These are phyloP conservation scores for Epistrophe eligans DNA, from an alignment of 2,888 invertebrate species.

Conservation along the genomic window DNA sequence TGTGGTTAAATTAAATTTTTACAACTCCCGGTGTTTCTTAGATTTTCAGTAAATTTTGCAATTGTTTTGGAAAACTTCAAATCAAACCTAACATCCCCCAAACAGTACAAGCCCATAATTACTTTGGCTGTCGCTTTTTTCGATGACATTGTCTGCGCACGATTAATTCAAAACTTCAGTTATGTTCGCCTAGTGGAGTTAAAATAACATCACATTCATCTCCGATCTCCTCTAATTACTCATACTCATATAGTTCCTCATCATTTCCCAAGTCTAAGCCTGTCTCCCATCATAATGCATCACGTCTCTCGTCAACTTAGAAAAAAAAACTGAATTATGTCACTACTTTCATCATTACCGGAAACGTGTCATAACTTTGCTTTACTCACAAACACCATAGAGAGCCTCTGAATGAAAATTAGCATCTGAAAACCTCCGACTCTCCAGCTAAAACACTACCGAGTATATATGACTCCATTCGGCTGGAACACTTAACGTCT, in stretches of 20 bases:
- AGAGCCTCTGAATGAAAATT: slow-evolving; percentile 67
- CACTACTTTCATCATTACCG: slow-evolving; percentile 73
- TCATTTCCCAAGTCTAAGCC: not conserved
- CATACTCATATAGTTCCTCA: slow-evolving; percentile 22
- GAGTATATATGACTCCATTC: slow-evolving; percentile 27
- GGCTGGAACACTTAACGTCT: slow-evolving; percentile 54
- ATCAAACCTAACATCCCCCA: too few species aligned
- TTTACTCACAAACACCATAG: slow-evolving; percentile 54
- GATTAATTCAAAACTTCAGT: slow-evolving; percentile 31
- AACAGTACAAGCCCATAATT: too few species aligned
- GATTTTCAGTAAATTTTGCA: too few species aligned
- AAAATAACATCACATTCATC: slow-evolving; percentile 55
- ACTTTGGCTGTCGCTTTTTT: too few species aligned
- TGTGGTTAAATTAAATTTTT: too few species aligned
- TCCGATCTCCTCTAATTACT: slow-evolving; percentile 43
- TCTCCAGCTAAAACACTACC: not conserved
- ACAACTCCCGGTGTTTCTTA: too few species aligned
- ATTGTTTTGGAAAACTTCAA: too few species aligned
- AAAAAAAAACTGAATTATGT: slow-evolving; percentile 68
- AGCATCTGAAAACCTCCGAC: slow-evolving; percentile 57
- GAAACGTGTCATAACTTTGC: slow-evolving; percentile 70
- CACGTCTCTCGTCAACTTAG: slow-evolving; percentile 28
- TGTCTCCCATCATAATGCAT: slow-evolving; percentile 48
- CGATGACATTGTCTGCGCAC: slow-evolving; percentile 25
- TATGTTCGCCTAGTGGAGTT: slow-evolving; percentile 5